Base-by-base conservation (phyloP, 2,797 vertebrate species). In the Ctenopoma kingsleyae region DNA sequence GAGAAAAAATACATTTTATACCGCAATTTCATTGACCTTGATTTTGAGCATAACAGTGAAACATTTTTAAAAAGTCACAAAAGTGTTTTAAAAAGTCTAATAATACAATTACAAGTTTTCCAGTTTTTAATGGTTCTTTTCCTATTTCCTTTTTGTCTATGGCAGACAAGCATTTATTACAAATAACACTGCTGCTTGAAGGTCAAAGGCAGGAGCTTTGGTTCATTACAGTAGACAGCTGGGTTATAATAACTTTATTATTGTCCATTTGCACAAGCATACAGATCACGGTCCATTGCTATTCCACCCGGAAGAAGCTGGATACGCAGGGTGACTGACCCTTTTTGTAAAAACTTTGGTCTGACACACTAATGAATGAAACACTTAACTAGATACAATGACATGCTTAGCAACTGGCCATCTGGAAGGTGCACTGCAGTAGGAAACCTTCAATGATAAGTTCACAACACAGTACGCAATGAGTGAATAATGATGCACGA, bases 181-280 rank as follows among this genome's bases (percentile, higher is more conserved):
- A n/a, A 9, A 19, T 19, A 51, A 19, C 25, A 5, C 12, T 8
- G 9, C 8, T 23, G 6, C 17, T 30, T 27, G 6, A 4, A 60
- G 7, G 38, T 65, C 32, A 75, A 50, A 51, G 16, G 10, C 41
- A 58, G 50, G 30, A 58, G 8, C 30, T 32, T 32, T 32, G 7
- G 7, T 8, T 32, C n/a, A 44, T 23, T 44, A 72, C 43, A 47
- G 6, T 10, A 20, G 44, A 22, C 19, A 47, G 44, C 19, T 87
- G 81, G 73, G 91, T 74, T 83, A 81, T 81, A 87, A 54, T 72
- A 61, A 78, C 80, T 97, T 97, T 97, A 97, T 96, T 96, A 83
- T 84, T 91, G 88, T 93, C 95, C 90, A 90, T 91, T 94, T 88
- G 91, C 93, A 96, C 89, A 91, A 83, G 94, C 89, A 93, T 78